Percentiles rank a stretch among this genome's conserved stretches.
These are phyloP conservation scores for Nasonovia ribisnigri DNA, from an alignment of 2,888 invertebrate species.

Conservation along the genomic window DNA sequence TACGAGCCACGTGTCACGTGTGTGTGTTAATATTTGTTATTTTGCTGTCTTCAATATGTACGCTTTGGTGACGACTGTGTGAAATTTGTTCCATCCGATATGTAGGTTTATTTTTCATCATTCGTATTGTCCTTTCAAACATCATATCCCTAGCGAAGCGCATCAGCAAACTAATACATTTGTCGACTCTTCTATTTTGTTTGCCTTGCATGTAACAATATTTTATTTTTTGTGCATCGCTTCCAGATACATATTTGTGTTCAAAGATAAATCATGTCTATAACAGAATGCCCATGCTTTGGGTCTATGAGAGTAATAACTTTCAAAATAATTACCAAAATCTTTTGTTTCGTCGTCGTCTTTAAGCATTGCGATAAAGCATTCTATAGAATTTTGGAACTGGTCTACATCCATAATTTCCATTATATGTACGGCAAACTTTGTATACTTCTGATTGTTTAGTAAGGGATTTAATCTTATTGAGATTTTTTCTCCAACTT, in stretches of 20 bases:
- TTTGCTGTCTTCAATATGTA: neutral
- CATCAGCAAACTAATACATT: too few species aligned
- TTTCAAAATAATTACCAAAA: slow-evolving; percentile 14
- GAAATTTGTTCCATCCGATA: too few species aligned
- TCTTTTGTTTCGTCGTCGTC: slow-evolving; percentile 8
- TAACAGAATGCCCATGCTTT: slow-evolving; percentile 44
- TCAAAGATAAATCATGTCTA: slow-evolving; percentile 11
- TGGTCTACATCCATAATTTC: slow-evolving; percentile 8
- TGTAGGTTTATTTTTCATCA: too few species aligned
- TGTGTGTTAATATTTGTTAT: neutral
- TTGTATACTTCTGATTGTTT: slow-evolving; percentile 26
- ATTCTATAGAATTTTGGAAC: slow-evolving; percentile 13
- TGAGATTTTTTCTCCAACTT: slow-evolving; percentile 37
- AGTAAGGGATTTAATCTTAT: neutral
- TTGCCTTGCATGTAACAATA: too few species aligned
- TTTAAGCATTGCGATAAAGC: slow-evolving; percentile 18
- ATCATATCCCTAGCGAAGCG: too few species aligned
- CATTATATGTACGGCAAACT: slow-evolving; percentile 23
- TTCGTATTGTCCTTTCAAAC: too few species aligned
- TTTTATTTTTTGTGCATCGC: too few species aligned
- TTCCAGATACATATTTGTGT: too few species aligned
- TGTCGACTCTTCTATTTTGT: too few species aligned
- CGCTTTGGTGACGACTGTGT: too few species aligned
- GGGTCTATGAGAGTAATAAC: slow-evolving; percentile 8
- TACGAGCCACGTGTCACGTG: neutral